These are phyloP conservation scores for Anguilla pacifica DNA, from an alignment of 2,797 vertebrate genomes.

Conservation along the genomic window DNA sequence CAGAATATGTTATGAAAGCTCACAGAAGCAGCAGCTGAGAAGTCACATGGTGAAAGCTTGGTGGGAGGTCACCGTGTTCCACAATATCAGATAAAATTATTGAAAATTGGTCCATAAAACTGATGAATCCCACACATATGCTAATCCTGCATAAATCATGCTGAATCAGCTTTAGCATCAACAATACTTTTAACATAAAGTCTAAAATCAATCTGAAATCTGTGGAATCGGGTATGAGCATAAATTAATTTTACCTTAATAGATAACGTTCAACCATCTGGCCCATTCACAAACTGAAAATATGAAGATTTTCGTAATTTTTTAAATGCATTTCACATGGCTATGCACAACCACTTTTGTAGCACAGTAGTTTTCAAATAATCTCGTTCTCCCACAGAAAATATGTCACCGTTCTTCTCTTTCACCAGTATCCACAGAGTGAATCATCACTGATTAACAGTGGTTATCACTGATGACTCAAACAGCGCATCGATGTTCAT, in stretches of 20 bases:
- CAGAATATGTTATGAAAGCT: background rate
- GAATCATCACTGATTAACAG: background rate
- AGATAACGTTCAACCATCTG: no score
- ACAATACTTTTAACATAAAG: background rate
- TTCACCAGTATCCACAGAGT: background rate
- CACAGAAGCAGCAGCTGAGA: background rate
- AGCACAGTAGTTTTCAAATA: background rate
- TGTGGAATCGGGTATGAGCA: background rate
- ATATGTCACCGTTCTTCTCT: background rate
- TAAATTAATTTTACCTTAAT: background rate
- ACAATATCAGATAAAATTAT: background rate
- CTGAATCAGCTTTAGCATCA: background rate
- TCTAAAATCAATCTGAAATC: background rate
- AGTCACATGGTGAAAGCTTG: background rate
- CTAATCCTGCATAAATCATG: background rate
- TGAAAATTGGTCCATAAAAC: background rate
- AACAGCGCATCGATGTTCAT: background rate
- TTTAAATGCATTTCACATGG: background rate
- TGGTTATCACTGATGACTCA: background rate
- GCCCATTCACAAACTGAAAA: no score
- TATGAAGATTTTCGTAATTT: no score
- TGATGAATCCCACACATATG: background rate
- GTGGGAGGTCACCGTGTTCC: background rate
- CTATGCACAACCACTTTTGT: background rate
- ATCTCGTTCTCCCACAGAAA: background rate